Evolutionary conservation across 2,797 vertebrate species (phyloP).

Genomic region (Sarcoramphus papa): DNA sequence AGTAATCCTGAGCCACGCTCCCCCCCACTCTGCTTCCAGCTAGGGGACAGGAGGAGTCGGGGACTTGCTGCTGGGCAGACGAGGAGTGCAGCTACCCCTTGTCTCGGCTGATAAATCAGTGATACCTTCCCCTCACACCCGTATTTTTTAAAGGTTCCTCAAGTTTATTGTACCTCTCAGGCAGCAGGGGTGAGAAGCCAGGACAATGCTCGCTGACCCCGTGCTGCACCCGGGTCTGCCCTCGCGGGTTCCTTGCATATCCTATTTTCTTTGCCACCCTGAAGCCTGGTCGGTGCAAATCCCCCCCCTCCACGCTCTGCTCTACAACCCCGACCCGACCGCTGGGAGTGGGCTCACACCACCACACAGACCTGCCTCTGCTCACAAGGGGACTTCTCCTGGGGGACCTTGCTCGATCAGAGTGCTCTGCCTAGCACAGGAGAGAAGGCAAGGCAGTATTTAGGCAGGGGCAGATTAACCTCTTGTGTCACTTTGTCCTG

Average conservation of each 20-base stretch:
- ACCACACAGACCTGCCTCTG: neutral
- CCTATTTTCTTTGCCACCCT: fast-evolving
- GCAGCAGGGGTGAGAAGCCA: neutral
- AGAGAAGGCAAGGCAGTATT: neutral
- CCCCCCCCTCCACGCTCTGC: neutral
- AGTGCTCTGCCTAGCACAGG: neutral
- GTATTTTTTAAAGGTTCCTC: neutral
- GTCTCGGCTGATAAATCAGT: neutral
- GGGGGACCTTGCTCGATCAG: neutral
- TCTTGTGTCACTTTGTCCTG: neutral
- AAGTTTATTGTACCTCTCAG: neutral
- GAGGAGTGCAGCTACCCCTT: neutral
- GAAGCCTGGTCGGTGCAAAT: neutral
- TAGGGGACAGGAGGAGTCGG: neutral
- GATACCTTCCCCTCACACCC: neutral
- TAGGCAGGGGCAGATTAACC: neutral
- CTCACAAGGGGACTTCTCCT: neutral
- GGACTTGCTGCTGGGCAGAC: neutral
- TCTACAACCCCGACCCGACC: fast-evolving
- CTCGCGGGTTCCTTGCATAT: neutral
- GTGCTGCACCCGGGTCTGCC: neutral
- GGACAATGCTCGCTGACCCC: neutral
- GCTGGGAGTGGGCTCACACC: fast-evolving
- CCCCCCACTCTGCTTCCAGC: neutral
- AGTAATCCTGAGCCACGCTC: neutral